Percentiles rank a stretch among this genome's conserved stretches.
Conservation (phyloP, 2,888 invertebrate genomes). For the Melanostoma mellinum region DNA sequence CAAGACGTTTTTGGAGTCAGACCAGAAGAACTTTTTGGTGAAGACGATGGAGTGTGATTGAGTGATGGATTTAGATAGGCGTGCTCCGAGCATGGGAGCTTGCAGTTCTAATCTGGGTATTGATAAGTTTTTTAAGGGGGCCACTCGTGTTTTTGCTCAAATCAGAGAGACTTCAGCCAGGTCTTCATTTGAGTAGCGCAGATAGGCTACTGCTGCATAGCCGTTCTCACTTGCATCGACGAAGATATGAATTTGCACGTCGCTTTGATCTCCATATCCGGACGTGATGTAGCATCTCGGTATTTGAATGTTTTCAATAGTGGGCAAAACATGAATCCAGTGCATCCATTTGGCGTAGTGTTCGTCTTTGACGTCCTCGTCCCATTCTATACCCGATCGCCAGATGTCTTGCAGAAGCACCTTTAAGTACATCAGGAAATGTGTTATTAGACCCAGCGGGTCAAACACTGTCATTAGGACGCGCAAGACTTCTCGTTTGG, state of each 20-base stretch:
- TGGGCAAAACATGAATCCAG: slow-evolving; percentile 26
- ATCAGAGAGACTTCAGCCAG: slow-evolving; percentile 53
- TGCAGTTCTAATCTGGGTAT: slow-evolving; percentile 67
- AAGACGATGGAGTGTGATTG: slow-evolving; percentile 53
- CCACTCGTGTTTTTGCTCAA: slow-evolving; percentile 60
- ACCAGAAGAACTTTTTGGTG: slow-evolving; percentile 66
- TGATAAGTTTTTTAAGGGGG: slow-evolving; percentile 5
- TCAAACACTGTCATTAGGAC: slow-evolving; percentile 9
- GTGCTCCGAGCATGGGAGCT: slow-evolving; percentile 68
- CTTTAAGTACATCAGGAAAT: slow-evolving; percentile 34
- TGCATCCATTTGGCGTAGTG: slow-evolving; percentile 32
- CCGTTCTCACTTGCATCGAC: slow-evolving; percentile 53
- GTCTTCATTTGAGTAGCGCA: slow-evolving; percentile 46
- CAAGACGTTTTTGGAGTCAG: slow-evolving; percentile 74
- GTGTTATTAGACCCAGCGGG: not conserved
- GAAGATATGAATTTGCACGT: not conserved
- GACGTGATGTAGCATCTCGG: slow-evolving; percentile 50
- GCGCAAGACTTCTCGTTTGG: slow-evolving; percentile 3
- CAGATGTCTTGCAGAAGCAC: slow-evolving; percentile 66
- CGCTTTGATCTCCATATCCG: not conserved
- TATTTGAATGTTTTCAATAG: slow-evolving; percentile 34
- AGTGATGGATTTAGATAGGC: not conserved
- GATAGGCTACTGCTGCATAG: slow-evolving; percentile 73
- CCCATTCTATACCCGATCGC: slow-evolving; percentile 55
- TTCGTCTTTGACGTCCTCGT: slow-evolving; percentile 45